These are phyloP conservation scores for Drosophila barbarae DNA, from an alignment of 2,888 invertebrate species.

Conservation along the genomic window DNA sequence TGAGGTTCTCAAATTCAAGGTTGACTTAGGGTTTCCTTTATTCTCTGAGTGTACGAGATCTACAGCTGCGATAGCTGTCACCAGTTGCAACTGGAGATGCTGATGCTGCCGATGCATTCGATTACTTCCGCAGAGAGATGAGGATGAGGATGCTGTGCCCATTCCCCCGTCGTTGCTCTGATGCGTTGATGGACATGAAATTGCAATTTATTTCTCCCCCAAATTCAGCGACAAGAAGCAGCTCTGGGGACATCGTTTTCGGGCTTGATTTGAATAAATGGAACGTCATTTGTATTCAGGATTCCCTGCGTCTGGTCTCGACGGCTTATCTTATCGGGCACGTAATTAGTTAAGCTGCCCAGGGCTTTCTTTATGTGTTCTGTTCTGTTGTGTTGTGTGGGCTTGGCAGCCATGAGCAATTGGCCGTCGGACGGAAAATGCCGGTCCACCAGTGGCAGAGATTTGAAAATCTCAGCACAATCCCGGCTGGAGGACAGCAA, in stretches of 20 bases:
- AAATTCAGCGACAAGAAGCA: conserved; percentile 58
- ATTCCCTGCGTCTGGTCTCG: conserved; percentile 54
- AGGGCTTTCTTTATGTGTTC: conserved; percentile 46
- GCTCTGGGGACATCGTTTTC: conserved; percentile 40
- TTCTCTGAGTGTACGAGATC: conserved; percentile 40
- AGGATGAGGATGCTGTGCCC: background rate
- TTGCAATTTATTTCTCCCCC: conserved; percentile 69
- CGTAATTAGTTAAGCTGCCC: conserved; percentile 73
- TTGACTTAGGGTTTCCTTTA: background rate
- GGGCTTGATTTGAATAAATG: conserved; percentile 75
- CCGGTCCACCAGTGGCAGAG: conserved; percentile 11
- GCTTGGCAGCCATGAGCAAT: conserved; percentile 44
- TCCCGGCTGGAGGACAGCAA: conserved; percentile 1
- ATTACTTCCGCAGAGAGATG: conserved; percentile 15
- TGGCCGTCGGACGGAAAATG: conserved; percentile 51
- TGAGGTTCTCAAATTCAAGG: background rate
- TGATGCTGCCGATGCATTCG: conserved; percentile 8
- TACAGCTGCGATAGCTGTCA: conserved; percentile 49
- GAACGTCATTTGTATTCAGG: conserved; percentile 72
- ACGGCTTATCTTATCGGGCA: conserved; percentile 71
- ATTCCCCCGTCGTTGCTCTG: background rate
- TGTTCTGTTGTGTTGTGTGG: conserved; percentile 12
- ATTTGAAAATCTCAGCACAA: conserved; percentile 19
- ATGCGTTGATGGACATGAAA: conserved; percentile 69
- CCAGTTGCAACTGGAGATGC: conserved; percentile 24